Evolutionary conservation across 2,113 vertebrate species (phyloP), one percentile per base, ranked within the genome.

Genomic region (Pollachius pollachius): DNA sequence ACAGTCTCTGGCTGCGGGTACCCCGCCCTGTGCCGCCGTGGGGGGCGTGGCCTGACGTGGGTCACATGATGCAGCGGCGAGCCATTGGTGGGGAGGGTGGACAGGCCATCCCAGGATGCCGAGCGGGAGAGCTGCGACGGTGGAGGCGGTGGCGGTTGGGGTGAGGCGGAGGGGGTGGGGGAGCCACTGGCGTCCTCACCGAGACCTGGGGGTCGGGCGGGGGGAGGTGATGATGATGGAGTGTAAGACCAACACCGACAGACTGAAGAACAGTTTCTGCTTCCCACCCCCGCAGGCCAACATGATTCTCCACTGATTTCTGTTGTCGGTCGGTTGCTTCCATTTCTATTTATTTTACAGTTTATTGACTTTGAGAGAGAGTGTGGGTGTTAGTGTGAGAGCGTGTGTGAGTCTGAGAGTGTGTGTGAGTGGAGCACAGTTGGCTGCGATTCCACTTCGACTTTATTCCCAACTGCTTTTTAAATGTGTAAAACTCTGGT

Each of bases 71-170:
- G 92, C 69, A 97, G 88, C 17, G 95, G 95, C 18, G 91, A 91
- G 62, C 95, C 94, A 1, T 97, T 94, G 68, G 94, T 96, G 15
- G 95, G 95, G 34, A 96, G 90, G 13, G 94, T 94, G 0, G 93
- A 91, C 8, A 97, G 90, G 60, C 91, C 92, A 82, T 97, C 95
- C 90, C 94, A 94, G 52, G 95, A 96, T 74, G 94, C 93, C 0
- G 94, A 92, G 75, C 89, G 92, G 18, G 91, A 89, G 0, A 93
- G 90, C 21, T 92, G 89, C 65, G 83, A 90, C 0, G 79, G 70
- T 73, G 90, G 91, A 0, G 90, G 91, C 92, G 11, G 93, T 90
- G 5, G 92, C 91, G 8, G 92, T 73, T 90, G 91, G 0, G 90
- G 87, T 13, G 93, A 91, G 71, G 92, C 92, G 9, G 93, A 90